phyloP scores from a whole-genome alignment of 1,140 invertebrate species.

The Drosophila jambulina region DNA sequence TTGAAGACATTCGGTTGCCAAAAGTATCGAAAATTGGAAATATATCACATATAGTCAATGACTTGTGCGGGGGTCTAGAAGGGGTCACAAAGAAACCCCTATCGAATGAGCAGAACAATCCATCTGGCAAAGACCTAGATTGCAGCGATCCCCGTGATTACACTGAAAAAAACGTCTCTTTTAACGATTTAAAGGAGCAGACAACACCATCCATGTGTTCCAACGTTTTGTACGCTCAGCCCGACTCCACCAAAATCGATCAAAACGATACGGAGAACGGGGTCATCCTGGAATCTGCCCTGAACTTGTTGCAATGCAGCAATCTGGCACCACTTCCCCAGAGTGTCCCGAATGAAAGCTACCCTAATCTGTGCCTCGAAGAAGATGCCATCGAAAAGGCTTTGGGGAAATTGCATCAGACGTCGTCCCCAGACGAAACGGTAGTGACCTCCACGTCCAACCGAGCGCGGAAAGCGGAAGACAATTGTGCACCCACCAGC shows the following conservation, averaged over 20 bases:
- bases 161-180: background rate
- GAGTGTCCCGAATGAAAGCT: background rate
- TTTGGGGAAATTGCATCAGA: constrained; percentile 55
- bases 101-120: background rate
- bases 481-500: constrained; percentile 15
- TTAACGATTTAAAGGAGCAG: background rate
- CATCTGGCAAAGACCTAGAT: no score
- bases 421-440: constrained; percentile 55
- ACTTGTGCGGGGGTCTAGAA: no score
- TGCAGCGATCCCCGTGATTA: no score
- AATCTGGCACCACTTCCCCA: background rate
- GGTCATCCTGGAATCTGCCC: constrained; percentile 12
- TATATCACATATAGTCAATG: constrained; percentile 53
- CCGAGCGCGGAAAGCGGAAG: constrained; percentile 21
- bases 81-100: background rate
- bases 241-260: constrained; percentile 66
- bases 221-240: constrained; percentile 55
- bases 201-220: background rate
- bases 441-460: constrained; percentile 66
- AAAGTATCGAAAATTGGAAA: constrained; percentile 55
- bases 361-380: constrained; percentile 37
- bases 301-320: constrained; percentile 14
- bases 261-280: constrained; percentile 56
- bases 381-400: constrained; percentile 58
- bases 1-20: constrained; percentile 63